Evolutionary conservation across 1,140 invertebrate genomes (phyloP), one percentile per base, ranked within the genome.

Genomic region (Lucilia cuprina): DNA sequence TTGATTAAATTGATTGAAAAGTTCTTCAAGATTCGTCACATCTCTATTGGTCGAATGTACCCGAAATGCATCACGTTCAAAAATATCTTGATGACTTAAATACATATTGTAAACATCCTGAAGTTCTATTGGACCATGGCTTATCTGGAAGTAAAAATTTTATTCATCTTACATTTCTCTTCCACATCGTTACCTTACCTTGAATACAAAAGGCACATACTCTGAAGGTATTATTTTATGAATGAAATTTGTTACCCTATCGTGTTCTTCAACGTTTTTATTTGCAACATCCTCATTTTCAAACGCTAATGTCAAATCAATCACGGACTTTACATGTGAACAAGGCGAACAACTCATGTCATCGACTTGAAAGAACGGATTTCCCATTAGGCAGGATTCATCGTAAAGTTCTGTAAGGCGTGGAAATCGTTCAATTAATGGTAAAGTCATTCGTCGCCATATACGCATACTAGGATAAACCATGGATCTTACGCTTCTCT

Each of bases 341-440:
- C 95, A 96, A 9, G 95, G 94, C 91, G 93, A 94, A 86, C 95
- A 96, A 86, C 95, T 94, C 87, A 95, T 93, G 87, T 94, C 93
- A 21, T 92, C 89, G 8, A 94, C 91, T 87, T 93, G 92, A 88
- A 95, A 96, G 87, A 93, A 95, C 9, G 95, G 95, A 92, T 96
- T 96, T 86, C 93, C 92, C 82, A 96, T 88, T 41, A 96, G 88
- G 87, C 95, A 96, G 86, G 93, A 93, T 91, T 96, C 95, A 90
- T 96, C 95, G 87, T 96, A 95, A 60, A 94, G 93, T 87, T 94
- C 90, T 77, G 92, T 93, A 1, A 91, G 86, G 4, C 89, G 90
- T 17, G 92, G 92, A 88, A 92, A 93, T 78, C 89, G 85, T 84
- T 91, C 91, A 19, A 93, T 92, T 0, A 93, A 85, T 49, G 92